These are phyloP conservation scores for Blastobasis adustella DNA, from an alignment of 2,888 invertebrate genomes.

Conservation along the genomic window DNA sequence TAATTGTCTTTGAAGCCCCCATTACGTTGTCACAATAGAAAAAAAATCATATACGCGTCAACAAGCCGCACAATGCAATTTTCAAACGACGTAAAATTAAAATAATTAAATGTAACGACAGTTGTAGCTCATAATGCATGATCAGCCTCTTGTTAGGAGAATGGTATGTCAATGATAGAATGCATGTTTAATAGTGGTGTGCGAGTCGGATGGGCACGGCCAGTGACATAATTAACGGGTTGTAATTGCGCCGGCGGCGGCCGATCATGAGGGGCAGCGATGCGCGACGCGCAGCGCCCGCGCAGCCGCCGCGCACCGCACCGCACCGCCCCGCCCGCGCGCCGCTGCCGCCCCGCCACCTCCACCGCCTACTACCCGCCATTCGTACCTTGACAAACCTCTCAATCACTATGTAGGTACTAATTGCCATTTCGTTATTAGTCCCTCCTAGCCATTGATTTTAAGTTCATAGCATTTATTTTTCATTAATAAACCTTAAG, in stretches of 20 bases:
- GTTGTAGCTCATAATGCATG: slow-evolving; percentile 11
- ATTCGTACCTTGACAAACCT: no score
- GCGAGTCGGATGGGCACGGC: slow-evolving; percentile 17
- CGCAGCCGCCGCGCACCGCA: slow-evolving; percentile 23
- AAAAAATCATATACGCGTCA: slow-evolving; percentile 6
- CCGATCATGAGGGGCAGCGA: slow-evolving; percentile 19
- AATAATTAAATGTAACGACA: slow-evolving; percentile 26
- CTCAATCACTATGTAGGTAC: no score
- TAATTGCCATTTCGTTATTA: no score
- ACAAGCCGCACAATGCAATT: slow-evolving; percentile 11
- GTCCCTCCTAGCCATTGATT: no score
- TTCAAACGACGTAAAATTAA: slow-evolving; percentile 28
- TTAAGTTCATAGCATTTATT: no score
- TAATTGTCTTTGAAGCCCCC: not conserved
- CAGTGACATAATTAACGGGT: slow-evolving; percentile 27
- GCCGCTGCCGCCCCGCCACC: not conserved
- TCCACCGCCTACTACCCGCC: no score
- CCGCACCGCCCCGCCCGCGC: slow-evolving; percentile 8
- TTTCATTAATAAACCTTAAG: no score
- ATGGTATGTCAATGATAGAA: slow-evolving; percentile 6
- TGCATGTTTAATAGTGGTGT: slow-evolving; percentile 15
- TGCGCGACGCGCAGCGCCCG: slow-evolving; percentile 10
- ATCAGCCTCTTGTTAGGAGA: slow-evolving; percentile 13
- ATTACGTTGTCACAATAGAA: slow-evolving; percentile 4
- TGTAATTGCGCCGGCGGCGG: slow-evolving; percentile 17